Evolutionary conservation across 2,113 vertebrate genomes (phyloP), one percentile per base, ranked within the genome.

Genomic region (Smithornis capensis): DNA sequence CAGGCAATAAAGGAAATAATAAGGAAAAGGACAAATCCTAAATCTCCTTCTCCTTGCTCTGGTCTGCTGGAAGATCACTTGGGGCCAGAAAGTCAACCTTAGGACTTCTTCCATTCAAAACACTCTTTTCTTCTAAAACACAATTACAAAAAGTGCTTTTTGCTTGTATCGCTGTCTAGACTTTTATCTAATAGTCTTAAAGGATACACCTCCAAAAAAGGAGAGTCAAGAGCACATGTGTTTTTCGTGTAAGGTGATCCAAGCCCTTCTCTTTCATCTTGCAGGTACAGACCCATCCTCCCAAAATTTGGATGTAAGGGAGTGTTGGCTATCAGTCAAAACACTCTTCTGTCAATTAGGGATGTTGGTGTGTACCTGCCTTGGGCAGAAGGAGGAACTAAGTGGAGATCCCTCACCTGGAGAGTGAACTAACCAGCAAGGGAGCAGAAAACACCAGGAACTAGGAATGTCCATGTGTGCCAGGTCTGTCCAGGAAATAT

Each of bases 381-480:
- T 44, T 47, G 28, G 42, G 21, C 37, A 86, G 56, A 75, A 47
- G 22, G 11, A 38, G 10, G n/a, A 57, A 57, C 18, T 62, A 15
- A 76, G n/a, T 27, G 22, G 28, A 62, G 12, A 56, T 31, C n/a
- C 7, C 37, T 75, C 37, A 57, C 42, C 35, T 33, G 15, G 37
- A 44, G n/a, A 71, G 16, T 23, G 10, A 17, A 52, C 37, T 56
- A 65, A 56, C 44, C 28, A 73, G 29, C 38, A 89, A 60, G 8
- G 31, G 12, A 80, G 19, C 12, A 64, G 49, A 27, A 8, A 71
- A 2, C 4, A 4, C 0, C 23, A 52, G 35, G 13, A 91, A 6
- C 10, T 47, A 1, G 1, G 31, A 15, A 33, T 45, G 31, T 6
- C n/a, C 24, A 2, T 4, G 3, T 8, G 25, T 68, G 49, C 53